Evolutionary conservation across 2,888 invertebrate species (phyloP), one percentile per base, ranked within the genome.

Genomic region (Ecdyonurus torrentis): DNA sequence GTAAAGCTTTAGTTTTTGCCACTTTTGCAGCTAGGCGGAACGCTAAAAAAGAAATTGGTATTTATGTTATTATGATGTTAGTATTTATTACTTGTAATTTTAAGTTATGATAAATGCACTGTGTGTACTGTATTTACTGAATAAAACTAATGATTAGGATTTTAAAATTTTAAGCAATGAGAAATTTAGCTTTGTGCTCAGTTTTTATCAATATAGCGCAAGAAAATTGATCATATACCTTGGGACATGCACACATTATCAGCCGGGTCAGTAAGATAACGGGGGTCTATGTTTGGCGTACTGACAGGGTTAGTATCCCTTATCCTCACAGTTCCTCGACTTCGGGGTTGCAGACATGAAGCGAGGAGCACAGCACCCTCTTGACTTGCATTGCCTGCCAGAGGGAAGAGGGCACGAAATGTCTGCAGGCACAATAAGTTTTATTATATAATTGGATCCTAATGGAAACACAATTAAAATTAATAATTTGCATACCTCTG

Each of bases 211-310:
- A n/a, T n/a, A n/a, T n/a, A n/a, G 37, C 37, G 37, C 37, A 5
- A 10, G 37, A 5, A 10, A 10, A 37, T 37, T 37, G 37, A 10
- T 37, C 24, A 23, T n/a, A 23, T 23, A 82, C 83, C 85, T 72
- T 76, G 74, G 19, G 82, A 75, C 65, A 82, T 83, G 70, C 87
- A 87, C 1, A 70, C 69, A 2, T 87, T 72, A 70, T 91, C 91
- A 58, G 76, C 73, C 1, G 75, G 71, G 2, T 81, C 74, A 52
- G 81, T 74, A 65, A 91, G 75, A 71, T 91, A 92, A 66, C 86
- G 85, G 0, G 89, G 87, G 71, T 91, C 82, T 52, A 92, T 85
- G 0, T 78, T 71, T 0, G 89, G 89, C 22, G 82, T 79, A 10
- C 78, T 76, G 0, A 76, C 72, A 5, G 85, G 82, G 69, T 83